Conservation (phyloP, 1,140 invertebrate genomes). For the Drosophila tsacasi region DNA sequence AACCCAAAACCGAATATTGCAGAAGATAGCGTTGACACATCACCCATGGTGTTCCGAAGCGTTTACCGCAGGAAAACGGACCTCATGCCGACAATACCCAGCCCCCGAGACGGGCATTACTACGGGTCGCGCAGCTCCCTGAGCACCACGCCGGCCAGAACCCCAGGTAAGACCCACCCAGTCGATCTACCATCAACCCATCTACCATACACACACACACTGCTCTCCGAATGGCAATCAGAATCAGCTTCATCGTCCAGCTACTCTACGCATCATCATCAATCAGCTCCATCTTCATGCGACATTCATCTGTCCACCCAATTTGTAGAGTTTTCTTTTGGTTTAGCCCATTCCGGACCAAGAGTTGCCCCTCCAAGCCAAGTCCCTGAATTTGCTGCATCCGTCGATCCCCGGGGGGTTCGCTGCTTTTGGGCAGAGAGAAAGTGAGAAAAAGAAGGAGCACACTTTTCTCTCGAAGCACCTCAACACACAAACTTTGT, state of each 20-base stretch:
- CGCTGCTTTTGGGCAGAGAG: constrained; percentile 24
- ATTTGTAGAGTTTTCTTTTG: constrained; percentile 36
- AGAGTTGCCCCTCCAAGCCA: constrained; percentile 19
- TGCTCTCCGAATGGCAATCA: constrained; percentile 23
- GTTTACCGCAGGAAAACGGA: constrained; percentile 94
- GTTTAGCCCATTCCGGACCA: constrained; percentile 52
- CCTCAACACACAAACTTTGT: constrained; percentile 28
- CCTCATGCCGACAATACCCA: constrained; percentile 94
- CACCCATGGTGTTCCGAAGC: constrained; percentile 87
- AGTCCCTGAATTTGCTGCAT: constrained; percentile 28
- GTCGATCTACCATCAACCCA: constrained; percentile 5
- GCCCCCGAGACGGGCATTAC: constrained; percentile 88
- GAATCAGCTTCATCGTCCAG: constrained; percentile 48
- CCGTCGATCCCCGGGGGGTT: constrained; percentile 21
- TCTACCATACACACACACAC: constrained; percentile 12
- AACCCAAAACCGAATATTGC: constrained; percentile 69
- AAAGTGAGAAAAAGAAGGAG: constrained; percentile 30
- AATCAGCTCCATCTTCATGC: constrained; percentile 21
- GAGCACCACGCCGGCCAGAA: constrained; percentile 88
- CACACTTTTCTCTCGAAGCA: constrained; percentile 25
- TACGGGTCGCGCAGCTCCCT: constrained; percentile 86
- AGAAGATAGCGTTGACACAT: constrained; percentile 86
- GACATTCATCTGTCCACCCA: constrained; percentile 22
- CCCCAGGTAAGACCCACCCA: constrained; percentile 88
- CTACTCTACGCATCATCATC: constrained; percentile 37